These are phyloP conservation scores for Portunus trituberculatus DNA, from an alignment of 1,140 invertebrate genomes.

Conservation along the genomic window DNA sequence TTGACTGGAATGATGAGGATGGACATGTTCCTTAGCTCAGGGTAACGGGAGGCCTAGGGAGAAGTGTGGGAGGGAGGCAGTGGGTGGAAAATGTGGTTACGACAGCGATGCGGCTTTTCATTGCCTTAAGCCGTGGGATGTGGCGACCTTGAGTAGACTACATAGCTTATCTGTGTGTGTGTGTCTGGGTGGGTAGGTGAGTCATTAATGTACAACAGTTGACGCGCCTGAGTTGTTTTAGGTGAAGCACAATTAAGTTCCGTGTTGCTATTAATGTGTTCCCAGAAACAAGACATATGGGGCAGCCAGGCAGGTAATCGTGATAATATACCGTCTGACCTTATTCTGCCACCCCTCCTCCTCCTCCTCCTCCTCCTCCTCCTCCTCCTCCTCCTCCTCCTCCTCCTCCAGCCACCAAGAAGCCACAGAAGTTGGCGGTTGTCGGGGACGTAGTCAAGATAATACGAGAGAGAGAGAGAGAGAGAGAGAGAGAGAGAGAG, in stretches of 20 bases:
- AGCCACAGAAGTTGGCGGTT: background rate
- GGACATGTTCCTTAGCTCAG: too few species aligned
- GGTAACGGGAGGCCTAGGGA: too few species aligned
- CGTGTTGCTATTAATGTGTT: background rate
- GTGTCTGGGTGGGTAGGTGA: background rate
- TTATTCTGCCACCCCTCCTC: background rate
- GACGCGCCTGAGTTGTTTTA: too few species aligned
- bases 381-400: background rate
- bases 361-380: background rate
- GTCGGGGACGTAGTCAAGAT: background rate
- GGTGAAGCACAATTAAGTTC: background rate
- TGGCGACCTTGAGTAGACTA: too few species aligned
- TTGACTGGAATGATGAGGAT: too few species aligned
- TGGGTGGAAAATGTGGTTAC: too few species aligned
- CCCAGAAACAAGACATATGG: background rate
- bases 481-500: background rate
- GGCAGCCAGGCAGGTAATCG: background rate
- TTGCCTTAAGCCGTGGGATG: too few species aligned
- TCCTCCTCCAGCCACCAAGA: background rate
- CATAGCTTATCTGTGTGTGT: background rate
- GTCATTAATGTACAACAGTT: too few species aligned
- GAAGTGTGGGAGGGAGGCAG: too few species aligned
- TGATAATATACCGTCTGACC: background rate
- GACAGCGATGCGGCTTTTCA: too few species aligned
- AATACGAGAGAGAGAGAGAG: background rate